A percentile compares a stretch with the other conserved stretches of the same genome.
These are phyloP conservation scores for Fregetta grallaria DNA, from an alignment of 2,113 vertebrate genomes.

Conservation along the genomic window DNA sequence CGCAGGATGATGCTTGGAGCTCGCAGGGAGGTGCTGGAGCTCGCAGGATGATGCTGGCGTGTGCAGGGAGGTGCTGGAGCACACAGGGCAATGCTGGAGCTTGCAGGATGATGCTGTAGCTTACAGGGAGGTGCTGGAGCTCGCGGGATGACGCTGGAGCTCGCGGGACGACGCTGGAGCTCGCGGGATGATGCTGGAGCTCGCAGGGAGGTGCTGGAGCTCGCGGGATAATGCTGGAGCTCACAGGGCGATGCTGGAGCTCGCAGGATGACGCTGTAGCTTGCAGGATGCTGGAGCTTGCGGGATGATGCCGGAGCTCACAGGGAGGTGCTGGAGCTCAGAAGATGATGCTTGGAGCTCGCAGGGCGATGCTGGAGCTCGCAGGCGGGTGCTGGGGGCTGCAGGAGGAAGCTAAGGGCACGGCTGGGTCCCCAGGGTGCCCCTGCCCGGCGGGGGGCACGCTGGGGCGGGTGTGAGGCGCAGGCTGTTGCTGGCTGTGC, in stretches of 20 bases:
- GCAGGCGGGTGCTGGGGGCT: background rate
- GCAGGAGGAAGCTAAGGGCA: background rate
- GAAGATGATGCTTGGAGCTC: background rate
- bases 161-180: too few species aligned
- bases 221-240: background rate
- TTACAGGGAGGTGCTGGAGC: background rate
- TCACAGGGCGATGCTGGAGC: fast-evolving
- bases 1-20: fast-evolving
- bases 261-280: fast-evolving
- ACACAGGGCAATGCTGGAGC: too few species aligned
- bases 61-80: background rate
- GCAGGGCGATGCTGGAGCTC: too few species aligned
- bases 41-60: background rate
- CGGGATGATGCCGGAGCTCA: too few species aligned
- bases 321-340: background rate
- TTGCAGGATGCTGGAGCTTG: fast-evolving
- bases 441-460: background rate
- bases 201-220: fast-evolving
- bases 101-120: too few species aligned
- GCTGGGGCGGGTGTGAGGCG: background rate
- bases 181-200: too few species aligned
- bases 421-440: background rate
- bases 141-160: background rate
- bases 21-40: too few species aligned
- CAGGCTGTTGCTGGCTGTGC: background rate